Evolutionary conservation across 2,113 vertebrate species (phyloP).

Genomic region (Antigone vipio): DNA sequence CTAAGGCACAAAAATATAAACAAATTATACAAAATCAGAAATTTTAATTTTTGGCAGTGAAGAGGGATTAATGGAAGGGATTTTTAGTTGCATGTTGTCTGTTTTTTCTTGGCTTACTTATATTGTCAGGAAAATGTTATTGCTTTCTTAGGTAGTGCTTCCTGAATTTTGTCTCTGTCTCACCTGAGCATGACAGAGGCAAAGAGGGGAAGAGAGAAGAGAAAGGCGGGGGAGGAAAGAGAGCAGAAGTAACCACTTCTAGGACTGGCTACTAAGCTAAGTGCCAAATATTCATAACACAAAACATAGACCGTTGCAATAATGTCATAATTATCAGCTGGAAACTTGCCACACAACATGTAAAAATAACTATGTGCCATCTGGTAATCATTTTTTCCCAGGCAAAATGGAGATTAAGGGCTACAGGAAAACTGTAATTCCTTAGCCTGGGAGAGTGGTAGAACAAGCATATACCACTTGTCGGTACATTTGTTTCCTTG

Average conservation of each 20-base stretch:
- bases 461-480: constrained; percentile 40
- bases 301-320: constrained; percentile 59
- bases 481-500: constrained; percentile 34
- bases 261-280: neutral
- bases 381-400: constrained; percentile 67
- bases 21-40: neutral
- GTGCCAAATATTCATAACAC: constrained; percentile 61
- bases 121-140: neutral
- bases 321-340: constrained; percentile 76
- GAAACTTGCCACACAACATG: constrained; percentile 66
- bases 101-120: neutral
- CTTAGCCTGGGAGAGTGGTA: constrained; percentile 42
- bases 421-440: constrained; percentile 58
- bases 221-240: neutral
- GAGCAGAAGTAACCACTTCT: neutral
- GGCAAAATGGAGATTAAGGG: constrained; percentile 65
- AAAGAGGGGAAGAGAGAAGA: neutral
- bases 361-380: constrained; percentile 75
- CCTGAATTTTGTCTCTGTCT: neutral
- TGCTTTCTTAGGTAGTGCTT: neutral
- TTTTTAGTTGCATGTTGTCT: neutral
- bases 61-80: neutral
- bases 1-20: neutral
- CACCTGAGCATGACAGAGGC: neutral
- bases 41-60: neutral